Conservation (phyloP, 2,888 invertebrate genomes). For the Luperina nickerlii region DNA sequence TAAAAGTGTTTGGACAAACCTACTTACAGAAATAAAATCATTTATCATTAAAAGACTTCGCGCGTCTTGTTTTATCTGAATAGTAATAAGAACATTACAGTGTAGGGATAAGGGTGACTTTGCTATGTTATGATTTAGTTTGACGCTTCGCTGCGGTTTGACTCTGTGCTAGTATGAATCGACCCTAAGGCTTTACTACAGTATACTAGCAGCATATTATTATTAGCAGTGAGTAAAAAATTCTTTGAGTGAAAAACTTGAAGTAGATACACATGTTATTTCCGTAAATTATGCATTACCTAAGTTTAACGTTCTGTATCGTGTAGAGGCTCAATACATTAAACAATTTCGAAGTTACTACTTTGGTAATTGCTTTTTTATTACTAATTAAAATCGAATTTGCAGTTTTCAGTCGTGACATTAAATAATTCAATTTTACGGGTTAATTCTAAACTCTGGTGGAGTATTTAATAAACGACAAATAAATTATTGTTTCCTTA, state of each 20-base stretch:
- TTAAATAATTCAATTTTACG: slow-evolving; percentile 10
- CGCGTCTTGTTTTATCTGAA: neutral
- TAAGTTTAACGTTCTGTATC: slow-evolving; percentile 22
- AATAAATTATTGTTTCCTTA: neutral
- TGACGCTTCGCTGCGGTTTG: neutral
- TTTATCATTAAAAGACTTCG: too few species aligned
- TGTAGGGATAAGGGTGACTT: neutral
- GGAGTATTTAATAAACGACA: neutral
- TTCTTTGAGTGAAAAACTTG: neutral
- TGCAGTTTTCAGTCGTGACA: slow-evolving; percentile 16
- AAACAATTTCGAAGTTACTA: slow-evolving; percentile 26
- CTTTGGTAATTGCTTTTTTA: slow-evolving; percentile 7
- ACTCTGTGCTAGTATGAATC: neutral
- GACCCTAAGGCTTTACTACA: neutral
- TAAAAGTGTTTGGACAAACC: too few species aligned
- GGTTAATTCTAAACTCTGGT: neutral
- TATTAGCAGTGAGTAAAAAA: slow-evolving; percentile 9
- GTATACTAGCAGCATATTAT: too few species aligned
- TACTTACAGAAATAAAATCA: too few species aligned
- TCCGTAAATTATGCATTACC: slow-evolving; percentile 7
- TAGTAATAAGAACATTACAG: neutral
- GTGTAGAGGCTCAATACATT: slow-evolving; percentile 16
- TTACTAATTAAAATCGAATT: slow-evolving; percentile 30
- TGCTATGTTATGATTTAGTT: neutral
- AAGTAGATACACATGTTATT: neutral